Base-by-base conservation (phyloP, 1,140 invertebrate genomes). In the Sweltsa coloradensis region DNA sequence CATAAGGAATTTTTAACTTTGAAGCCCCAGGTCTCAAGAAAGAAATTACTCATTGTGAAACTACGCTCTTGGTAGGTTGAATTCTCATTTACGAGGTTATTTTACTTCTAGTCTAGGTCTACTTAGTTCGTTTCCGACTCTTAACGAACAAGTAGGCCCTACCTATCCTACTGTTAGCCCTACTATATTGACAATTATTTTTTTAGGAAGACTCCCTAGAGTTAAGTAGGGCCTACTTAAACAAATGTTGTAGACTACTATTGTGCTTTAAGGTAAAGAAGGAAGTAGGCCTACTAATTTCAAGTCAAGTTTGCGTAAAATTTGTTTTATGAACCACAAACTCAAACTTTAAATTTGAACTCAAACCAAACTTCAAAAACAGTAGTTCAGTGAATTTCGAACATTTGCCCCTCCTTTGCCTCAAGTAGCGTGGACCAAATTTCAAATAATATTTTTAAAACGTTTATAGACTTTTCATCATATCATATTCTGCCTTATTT, bases 21-120 rank as follows among this genome's bases (percentile, higher is more conserved):
- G 96, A 99, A 69, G 79, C 99, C 48, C 94, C 95, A 6, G 79
- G 81, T 39, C 61, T 97, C 13, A 92, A 89, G 55, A 92, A 89
- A 61, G 86, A 93, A 64, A 83, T 95, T 51, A 66, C 78, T 29
- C 95, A 94, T 64, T 76, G 82, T 53, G 78, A 89, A 40, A n/a
- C n/a, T n/a, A n/a, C n/a, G n/a, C n/a, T n/a, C n/a, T n/a, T n/a
- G n/a, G n/a, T n/a, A n/a, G n/a, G n/a, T n/a, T n/a, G n/a, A n/a
- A n/a, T n/a, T n/a, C n/a, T n/a, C n/a, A n/a, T n/a, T n/a, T n/a
- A n/a, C n/a, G n/a, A n/a, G n/a, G n/a, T n/a, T n/a, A n/a, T n/a
- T n/a, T n/a, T n/a, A n/a, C n/a, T n/a, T n/a, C n/a, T n/a, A n/a
- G n/a, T n/a, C n/a, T n/a, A n/a, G n/a, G n/a, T n/a, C n/a, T n/a